Base-by-base conservation (phyloP, 2,113 vertebrate genomes). In the Ovibos moschatus region DNA sequence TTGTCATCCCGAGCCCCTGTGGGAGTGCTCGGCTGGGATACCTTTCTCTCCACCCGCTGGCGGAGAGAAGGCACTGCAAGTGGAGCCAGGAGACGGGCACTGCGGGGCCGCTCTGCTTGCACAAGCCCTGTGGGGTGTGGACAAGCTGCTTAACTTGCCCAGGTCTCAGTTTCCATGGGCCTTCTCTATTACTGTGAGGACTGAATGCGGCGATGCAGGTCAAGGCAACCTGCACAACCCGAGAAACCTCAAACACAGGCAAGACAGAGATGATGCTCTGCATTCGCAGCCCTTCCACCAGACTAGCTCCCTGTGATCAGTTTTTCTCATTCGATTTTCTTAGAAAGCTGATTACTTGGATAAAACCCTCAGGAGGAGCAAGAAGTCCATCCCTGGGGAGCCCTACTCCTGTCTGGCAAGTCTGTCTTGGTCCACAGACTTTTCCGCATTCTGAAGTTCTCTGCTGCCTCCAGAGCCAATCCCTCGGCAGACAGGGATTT, bases 401-500 rank as follows among this genome's bases (percentile, higher is more conserved):
- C 7, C 33, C 78, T 14, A 21, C 53, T n/a, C n/a, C 57, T 55
- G 78, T 64, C 57, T 55, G 47, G 40, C 53, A 28, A 0, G 0
- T 23, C 50, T 16, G 28, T 67, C 57, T 84, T 62, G 36, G 87
- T 60, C 14, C 16, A 17, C 2, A 33, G 57, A 43, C 50, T 10
- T 84, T 47, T 50, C 36, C 23, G 45, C 23, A 50, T 51, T 36
- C 43, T 6, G 13, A 27, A 23, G 6, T 16, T 58, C 51, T 45
- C 53, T 21, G 62, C 2, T 8, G 87, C 79, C 78, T 95, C 86
- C 50, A 85, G 90, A 91, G 64, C 64, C 15, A 16, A 47, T 88
- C 58, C 40, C 36, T 2, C 12, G 87, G 28, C 95, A 92, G 28
- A 87, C 85, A 64, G 28, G 87, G 86, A 93, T 88, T 84, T 95